A percentile compares a stretch with the other conserved stretches of the same genome.
Conservation (phyloP, 2,888 invertebrate species). For the Dugesia japonica region DNA sequence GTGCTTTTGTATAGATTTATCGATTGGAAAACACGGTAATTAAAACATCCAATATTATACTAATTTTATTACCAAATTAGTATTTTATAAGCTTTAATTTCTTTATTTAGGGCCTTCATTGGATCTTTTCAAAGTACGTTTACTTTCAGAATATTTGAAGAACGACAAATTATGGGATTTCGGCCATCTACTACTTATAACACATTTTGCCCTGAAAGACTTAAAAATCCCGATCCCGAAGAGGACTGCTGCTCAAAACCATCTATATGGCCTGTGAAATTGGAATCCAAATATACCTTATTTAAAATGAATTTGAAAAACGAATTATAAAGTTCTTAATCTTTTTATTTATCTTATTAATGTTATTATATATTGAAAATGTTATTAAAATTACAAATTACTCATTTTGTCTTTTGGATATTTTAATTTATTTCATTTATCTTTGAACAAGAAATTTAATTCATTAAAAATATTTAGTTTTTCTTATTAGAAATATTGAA, state of each 20-base stretch:
- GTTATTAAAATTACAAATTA: no score
- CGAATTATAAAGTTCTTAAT: background rate
- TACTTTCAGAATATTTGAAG: constrained; percentile 85
- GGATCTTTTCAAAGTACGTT: constrained; percentile 89
- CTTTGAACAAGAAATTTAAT: no score
- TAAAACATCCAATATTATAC: no score
- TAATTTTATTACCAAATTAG: no score
- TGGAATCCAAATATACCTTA: constrained; percentile 8
- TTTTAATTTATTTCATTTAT: no score
- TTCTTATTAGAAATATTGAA: no score
- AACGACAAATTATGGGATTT: constrained; percentile 81
- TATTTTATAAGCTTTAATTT: background rate
- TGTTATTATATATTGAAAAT: no score
- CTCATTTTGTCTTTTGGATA: no score
- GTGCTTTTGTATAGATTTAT: no score
- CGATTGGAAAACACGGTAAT: no score
- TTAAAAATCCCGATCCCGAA: constrained; percentile 40
- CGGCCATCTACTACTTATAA: constrained; percentile 68
- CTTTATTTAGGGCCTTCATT: constrained; percentile 57
- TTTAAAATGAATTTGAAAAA: background rate
- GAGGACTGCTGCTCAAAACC: constrained; percentile 60
- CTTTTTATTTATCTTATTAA: no score
- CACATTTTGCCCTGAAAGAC: constrained; percentile 56
- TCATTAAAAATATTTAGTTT: no score
- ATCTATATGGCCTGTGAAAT: constrained; percentile 55